Conservation (phyloP, 2,797 vertebrate species). For the Leucoraja ocellata region DNA sequence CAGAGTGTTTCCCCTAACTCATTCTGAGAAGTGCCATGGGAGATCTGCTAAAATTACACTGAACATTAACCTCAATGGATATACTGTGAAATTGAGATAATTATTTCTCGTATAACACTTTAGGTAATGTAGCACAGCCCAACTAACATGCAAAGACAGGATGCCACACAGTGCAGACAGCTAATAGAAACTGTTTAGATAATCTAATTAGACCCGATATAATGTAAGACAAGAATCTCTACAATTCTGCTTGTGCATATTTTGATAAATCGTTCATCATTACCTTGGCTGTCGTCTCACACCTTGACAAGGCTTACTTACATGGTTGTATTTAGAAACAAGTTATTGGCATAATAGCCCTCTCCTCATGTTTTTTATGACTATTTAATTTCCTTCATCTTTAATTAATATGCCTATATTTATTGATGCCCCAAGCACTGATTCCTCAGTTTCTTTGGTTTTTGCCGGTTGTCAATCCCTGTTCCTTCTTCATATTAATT, state of each 20-base stretch:
- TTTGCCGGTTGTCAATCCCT: neutral
- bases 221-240: neutral
- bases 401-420: neutral
- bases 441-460: neutral
- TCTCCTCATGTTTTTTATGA: neutral
- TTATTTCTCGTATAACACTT: neutral
- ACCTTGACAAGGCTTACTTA: conserved; percentile 5
- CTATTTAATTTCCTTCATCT: conserved; percentile 4
- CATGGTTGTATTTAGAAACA: neutral
- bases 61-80: neutral
- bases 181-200: neutral
- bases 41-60: neutral
- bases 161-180: neutral
- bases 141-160: neutral
- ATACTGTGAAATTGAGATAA: neutral
- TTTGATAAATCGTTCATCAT: neutral
- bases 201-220: conserved; percentile 19
- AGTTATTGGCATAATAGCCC: neutral
- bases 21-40: neutral
- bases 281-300: neutral
- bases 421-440: neutral
- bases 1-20: no score
- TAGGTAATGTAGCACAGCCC: neutral
- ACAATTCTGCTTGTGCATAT: neutral
- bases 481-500: neutral